A percentile compares a stretch with the other conserved stretches of the same genome.
These are phyloP conservation scores for Micromys minutus DNA, from an alignment of 2,113 vertebrate species.

Conservation along the genomic window DNA sequence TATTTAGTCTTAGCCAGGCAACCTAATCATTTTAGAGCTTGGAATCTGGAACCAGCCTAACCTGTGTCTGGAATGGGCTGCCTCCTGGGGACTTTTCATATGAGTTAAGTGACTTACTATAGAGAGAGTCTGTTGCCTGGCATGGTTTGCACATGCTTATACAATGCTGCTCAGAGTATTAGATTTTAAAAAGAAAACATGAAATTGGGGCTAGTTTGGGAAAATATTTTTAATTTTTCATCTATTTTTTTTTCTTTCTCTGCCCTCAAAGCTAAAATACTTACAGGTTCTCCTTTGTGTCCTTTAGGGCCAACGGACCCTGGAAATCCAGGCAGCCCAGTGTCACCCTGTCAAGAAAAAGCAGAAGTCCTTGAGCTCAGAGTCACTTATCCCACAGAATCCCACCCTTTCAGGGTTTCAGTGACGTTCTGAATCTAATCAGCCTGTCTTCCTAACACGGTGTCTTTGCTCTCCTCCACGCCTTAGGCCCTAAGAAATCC, in stretches of 20 bases:
- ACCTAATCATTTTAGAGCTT: background rate
- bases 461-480: background rate
- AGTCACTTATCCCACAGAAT: background rate
- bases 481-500: slow-evolving; percentile 41
- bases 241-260: background rate
- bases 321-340: slow-evolving; percentile 85
- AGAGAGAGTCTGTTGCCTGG: background rate
- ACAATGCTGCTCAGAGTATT: background rate
- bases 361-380: slow-evolving; percentile 61
- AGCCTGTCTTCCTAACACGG: background rate
- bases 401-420: background rate
- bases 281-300: slow-evolving; percentile 90
- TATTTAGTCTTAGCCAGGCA: background rate
- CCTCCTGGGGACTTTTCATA: background rate
- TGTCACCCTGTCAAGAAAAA: slow-evolving; percentile 86
- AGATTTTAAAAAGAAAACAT: background rate
- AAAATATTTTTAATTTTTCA: slow-evolving; percentile 5
- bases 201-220: background rate
- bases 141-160: background rate
- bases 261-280: slow-evolving; percentile 63
- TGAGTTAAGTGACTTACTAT: background rate
- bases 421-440: background rate
- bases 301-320: slow-evolving; percentile 85
- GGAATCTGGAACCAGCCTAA: background rate
- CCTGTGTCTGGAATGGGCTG: background rate